A percentile compares a stretch with the other conserved stretches of the same genome.
These are phyloP conservation scores for Peromyscus leucopus DNA, from an alignment of 2,113 vertebrate species.

Conservation along the genomic window DNA sequence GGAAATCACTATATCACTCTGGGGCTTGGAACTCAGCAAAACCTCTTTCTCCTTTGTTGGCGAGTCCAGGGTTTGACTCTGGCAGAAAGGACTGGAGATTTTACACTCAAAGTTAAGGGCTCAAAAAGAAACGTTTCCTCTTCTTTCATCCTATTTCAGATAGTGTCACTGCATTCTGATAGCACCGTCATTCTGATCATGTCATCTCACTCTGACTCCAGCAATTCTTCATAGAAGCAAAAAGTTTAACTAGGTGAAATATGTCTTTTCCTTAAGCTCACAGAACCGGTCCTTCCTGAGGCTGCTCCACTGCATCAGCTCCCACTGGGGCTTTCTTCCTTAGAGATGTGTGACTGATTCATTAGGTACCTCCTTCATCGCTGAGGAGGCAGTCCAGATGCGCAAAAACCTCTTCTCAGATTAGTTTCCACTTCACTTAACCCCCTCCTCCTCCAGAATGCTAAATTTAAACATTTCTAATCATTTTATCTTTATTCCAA, in stretches of 20 bases:
- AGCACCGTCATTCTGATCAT: background rate
- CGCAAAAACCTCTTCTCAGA: background rate
- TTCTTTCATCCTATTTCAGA: background rate
- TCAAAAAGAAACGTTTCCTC: background rate
- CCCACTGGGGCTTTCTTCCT: background rate
- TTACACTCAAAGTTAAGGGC: background rate
- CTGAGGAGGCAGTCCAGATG: background rate
- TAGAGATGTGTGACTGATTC: background rate
- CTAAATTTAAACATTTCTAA: background rate
- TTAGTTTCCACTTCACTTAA: background rate
- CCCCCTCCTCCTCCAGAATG: background rate
- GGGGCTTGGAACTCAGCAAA: background rate
- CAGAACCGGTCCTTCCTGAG: background rate
- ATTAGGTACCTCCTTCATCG: background rate
- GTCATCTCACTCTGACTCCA: accelerated
- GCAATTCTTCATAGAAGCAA: conserved; percentile 2
- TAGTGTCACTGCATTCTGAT: background rate
- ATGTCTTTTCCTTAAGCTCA: background rate
- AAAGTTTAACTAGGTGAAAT: background rate
- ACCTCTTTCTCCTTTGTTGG: background rate
- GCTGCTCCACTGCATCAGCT: background rate
- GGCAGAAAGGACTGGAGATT: background rate
- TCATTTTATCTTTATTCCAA: background rate
- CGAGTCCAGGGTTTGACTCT: background rate
- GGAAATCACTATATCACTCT: background rate